Evolutionary conservation across 2,888 invertebrate genomes (phyloP), one percentile per base, ranked within the genome.

Genomic region (Drosophila ustulata): DNA sequence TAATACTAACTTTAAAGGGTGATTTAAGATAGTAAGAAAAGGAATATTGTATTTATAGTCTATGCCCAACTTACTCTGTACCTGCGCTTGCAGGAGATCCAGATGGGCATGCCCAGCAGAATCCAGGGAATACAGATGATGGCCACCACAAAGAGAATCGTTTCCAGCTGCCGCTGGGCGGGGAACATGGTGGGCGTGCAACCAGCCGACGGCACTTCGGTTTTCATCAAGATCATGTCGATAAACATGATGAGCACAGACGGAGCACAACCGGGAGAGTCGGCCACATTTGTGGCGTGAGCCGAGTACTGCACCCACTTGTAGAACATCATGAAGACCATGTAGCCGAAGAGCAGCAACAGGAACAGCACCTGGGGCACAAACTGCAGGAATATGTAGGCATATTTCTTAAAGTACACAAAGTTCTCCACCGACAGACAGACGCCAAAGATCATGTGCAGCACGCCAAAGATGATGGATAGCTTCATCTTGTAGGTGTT

Each of bases 401-500:
- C 93, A 79, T 94, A 94, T 75, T 94, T 95, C 83, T 94, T 94
- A 93, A 96, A 96, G 93, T 96, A 95, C 68, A 96, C 95, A 91
- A 94, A 95, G 91, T 96, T 96, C 75, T 95, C 93, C 50, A 96
- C 95, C 85, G 95, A 96, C 92, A 98, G 95, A 89, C 95, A 94
- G 5, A 98, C 96, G 77, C 98, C 98, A 91, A 98, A 97, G 73
- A 97, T 94, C 98, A 98, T 98, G 93, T 98, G 98, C 28, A 95
- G 90, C 6, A 98, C 97, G 46, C 98, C 98, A 82, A 98, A 95
- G 66, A 98, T 97, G 64, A 98, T 97, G 51, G 98, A 98, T 68
- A 98, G 93, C 91, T 97, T 97, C 98, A 98, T 98, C 93, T 98
- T 98, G 94, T 96, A 97, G 0, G 98, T 97, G 93, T 98, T 98